Percentiles rank a stretch among this genome's conserved stretches.
Evolutionary conservation across 2,888 invertebrate species (phyloP).

Genomic region (Sceliomorpha sp.): DNA sequence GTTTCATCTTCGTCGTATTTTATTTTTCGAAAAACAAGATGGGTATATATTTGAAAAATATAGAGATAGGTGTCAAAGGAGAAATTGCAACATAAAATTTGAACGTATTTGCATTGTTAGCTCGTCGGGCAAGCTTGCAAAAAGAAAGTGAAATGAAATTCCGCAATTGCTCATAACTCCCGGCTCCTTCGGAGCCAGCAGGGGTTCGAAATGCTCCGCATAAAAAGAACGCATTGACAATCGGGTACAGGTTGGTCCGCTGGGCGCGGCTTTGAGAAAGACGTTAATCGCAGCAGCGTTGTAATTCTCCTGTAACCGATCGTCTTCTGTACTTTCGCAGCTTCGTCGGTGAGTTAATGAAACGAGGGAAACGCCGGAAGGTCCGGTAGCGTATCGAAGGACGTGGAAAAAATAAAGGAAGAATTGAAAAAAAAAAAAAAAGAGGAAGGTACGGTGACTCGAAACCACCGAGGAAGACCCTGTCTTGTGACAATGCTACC

Average conservation of each 20-base stretch:
- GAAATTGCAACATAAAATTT: neutral
- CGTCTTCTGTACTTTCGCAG: slow-evolving; percentile 49
- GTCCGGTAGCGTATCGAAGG: slow-evolving; percentile 49
- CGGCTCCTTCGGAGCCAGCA: too few relatives aligned
- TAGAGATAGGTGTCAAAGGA: too few relatives aligned
- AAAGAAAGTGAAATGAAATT: too few relatives aligned
- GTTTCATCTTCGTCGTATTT: too few relatives aligned
- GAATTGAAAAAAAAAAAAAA: neutral
- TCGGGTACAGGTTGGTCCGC: neutral
- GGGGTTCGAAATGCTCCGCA: neutral
- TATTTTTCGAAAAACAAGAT: too few relatives aligned
- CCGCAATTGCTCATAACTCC: too few relatives aligned
- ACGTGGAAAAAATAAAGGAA: slow-evolving; percentile 30
- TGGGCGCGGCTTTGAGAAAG: slow-evolving; percentile 40
- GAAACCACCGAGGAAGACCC: too few relatives aligned
- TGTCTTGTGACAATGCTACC: too few relatives aligned
- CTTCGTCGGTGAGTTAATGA: slow-evolving; percentile 55
- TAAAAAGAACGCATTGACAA: slow-evolving; percentile 7
- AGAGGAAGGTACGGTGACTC: too few relatives aligned
- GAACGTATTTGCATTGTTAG: too few relatives aligned
- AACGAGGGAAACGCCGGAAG: slow-evolving; percentile 55
- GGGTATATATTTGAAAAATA: too few relatives aligned
- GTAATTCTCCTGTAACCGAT: slow-evolving; percentile 57
- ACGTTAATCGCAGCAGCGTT: slow-evolving; percentile 56
- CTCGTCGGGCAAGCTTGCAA: too few relatives aligned